A percentile compares a stretch with the other conserved stretches of the same genome.
phyloP scores from a whole-genome alignment of 2,888 invertebrate species.

The Salticus scenicus region DNA sequence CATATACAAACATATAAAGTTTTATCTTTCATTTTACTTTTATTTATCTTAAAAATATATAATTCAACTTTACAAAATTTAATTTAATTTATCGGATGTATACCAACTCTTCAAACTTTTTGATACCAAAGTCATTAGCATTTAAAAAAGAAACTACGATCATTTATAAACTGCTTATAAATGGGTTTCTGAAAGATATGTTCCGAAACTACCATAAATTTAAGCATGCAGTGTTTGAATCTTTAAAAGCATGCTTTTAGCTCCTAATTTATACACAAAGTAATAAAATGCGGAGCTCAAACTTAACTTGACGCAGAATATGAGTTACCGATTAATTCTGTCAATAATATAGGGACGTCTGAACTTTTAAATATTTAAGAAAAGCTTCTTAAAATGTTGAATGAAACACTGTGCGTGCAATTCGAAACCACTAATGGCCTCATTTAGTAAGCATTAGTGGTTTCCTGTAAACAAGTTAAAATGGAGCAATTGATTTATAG shows the following conservation, averaged over 20 bases:
- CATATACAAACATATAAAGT: too few relatives aligned
- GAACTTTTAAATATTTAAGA: background rate
- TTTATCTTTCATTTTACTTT: too few relatives aligned
- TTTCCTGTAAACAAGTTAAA: background rate
- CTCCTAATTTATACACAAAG: background rate
- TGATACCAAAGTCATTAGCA: too few relatives aligned
- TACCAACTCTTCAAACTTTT: too few relatives aligned
- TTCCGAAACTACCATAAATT: too few relatives aligned
- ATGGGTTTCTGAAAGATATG: too few relatives aligned
- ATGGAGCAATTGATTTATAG: background rate
- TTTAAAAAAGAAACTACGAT: too few relatives aligned
- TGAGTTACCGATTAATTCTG: background rate
- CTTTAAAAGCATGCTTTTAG: slow-evolving; percentile 6
- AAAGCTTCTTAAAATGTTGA: background rate
- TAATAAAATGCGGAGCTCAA: background rate
- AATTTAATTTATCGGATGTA: too few relatives aligned
- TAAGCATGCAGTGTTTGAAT: too few relatives aligned
- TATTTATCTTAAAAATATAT: too few relatives aligned
- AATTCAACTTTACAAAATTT: too few relatives aligned
- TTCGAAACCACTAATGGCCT: background rate
- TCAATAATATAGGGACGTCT: background rate
- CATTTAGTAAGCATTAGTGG: background rate
- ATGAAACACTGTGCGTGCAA: background rate
- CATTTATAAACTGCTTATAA: too few relatives aligned
- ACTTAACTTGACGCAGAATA: background rate